phyloP scores from a whole-genome alignment of 1,140 invertebrate genomes.

The Drosophila navojoa region DNA sequence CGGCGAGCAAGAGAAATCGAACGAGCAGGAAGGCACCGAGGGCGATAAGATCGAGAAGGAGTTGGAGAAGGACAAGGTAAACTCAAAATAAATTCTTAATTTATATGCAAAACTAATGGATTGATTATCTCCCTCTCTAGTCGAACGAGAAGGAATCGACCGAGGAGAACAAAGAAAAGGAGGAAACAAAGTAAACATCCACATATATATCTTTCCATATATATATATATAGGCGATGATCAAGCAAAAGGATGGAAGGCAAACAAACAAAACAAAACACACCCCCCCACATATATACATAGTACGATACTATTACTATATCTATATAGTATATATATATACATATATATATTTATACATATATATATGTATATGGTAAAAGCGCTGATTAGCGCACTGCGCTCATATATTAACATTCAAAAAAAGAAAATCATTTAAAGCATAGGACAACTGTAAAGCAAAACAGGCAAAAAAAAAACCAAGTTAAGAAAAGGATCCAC shows the following conservation, averaged over 20 bases:
- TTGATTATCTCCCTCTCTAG: conserved; percentile 62
- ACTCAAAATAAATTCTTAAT: background rate
- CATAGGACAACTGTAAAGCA: conserved; percentile 74
- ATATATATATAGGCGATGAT: conserved; percentile 49
- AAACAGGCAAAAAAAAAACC: conserved; percentile 41
- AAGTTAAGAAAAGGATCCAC: conserved; percentile 65
- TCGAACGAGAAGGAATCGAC: conserved; percentile 88
- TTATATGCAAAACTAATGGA: background rate
- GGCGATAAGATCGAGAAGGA: conserved; percentile 88
- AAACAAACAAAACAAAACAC: conserved; percentile 14
- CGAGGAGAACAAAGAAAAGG: conserved; percentile 90
- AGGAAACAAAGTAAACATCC: conserved; percentile 84
- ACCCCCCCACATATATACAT: conserved; percentile 74
- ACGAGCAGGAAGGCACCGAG: conserved; percentile 86
- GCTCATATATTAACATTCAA: conserved; percentile 79
- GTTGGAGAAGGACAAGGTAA: conserved; percentile 89
- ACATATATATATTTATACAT: conserved; percentile 57
- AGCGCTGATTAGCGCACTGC: conserved; percentile 72
- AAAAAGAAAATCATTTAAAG: conserved; percentile 61
- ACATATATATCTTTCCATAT: conserved; percentile 45
- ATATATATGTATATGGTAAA: conserved; percentile 64
- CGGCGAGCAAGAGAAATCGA: conserved; percentile 89
- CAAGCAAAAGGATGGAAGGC: conserved; percentile 19
- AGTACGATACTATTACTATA: conserved; percentile 72
- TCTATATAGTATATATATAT: conserved; percentile 58